Conservation (phyloP, 2,888 invertebrate species). For the Tachina fera region DNA sequence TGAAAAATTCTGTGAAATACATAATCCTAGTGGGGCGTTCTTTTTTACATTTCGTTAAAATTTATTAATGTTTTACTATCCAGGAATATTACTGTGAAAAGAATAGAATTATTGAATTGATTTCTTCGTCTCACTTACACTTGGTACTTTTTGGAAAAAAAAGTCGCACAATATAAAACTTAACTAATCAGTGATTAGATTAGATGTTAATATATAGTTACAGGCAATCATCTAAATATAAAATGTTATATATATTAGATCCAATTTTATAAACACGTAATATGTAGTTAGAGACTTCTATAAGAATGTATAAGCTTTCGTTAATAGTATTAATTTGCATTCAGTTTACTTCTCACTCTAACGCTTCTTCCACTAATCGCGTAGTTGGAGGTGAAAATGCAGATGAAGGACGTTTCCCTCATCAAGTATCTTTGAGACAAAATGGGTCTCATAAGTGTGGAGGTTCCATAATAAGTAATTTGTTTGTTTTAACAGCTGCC, state of each 20-base stretch:
- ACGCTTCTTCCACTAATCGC: conserved; percentile 48
- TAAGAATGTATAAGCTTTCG: not conserved
- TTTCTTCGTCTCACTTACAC: too few species aligned
- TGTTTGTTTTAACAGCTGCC: conserved; percentile 79
- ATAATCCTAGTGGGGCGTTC: too few species aligned
- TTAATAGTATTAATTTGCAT: not conserved
- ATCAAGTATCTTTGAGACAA: conserved; percentile 80
- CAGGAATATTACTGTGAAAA: too few species aligned
- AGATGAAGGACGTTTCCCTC: conserved; percentile 79
- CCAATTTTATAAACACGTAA: not conserved
- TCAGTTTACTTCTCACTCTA: not conserved
- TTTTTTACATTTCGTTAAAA: too few species aligned
- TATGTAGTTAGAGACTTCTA: not conserved
- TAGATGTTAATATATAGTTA: not conserved
- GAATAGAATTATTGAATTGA: too few species aligned
- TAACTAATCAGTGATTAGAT: conserved; percentile 11
- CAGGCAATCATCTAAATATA: not conserved
- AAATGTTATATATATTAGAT: not conserved
- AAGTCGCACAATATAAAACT: not conserved
- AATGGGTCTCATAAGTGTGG: conserved; percentile 77
- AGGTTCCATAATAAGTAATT: conserved; percentile 77
- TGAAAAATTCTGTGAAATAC: too few species aligned
- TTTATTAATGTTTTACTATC: too few species aligned
- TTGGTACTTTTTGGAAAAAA: too few species aligned
- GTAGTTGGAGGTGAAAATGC: conserved; percentile 81